Conservation (phyloP, 2,888 invertebrate species). For the Polyploca ridens region DNA sequence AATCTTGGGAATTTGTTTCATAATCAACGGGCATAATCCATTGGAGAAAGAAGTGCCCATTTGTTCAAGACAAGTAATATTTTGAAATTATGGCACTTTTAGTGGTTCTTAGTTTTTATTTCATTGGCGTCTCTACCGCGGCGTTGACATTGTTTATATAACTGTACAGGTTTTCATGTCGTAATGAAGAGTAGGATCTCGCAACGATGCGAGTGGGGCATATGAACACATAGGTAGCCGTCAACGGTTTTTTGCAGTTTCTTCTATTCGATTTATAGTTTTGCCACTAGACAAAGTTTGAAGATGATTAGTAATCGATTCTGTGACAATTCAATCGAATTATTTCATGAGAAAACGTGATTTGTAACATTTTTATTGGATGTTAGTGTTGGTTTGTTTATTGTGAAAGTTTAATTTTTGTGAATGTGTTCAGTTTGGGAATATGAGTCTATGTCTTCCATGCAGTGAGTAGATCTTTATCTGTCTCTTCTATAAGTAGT, state of each 20-base stretch:
- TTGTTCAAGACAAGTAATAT: neutral
- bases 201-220: constrained; percentile 48
- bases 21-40: neutral
- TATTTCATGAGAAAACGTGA: neutral
- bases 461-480: neutral
- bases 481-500: neutral
- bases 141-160: constrained; percentile 63
- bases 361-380: neutral
- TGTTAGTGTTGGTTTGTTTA: neutral
- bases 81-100: neutral
- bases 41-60: neutral
- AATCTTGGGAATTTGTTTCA: no score
- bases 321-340: neutral
- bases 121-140: constrained; percentile 15
- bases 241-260: constrained; percentile 40
- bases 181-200: constrained; percentile 54
- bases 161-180: constrained; percentile 50
- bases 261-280: constrained; percentile 34
- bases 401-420: neutral
- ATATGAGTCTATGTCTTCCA: neutral
- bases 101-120: neutral
- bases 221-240: constrained; percentile 28
- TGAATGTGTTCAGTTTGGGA: neutral
- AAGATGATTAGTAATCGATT: constrained; percentile 10
- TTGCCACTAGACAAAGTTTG: constrained; percentile 28